Evolutionary conservation across 2,113 vertebrate genomes (phyloP), one percentile per base, ranked within the genome.

Genomic region (Nothobranchius kuhntae): DNA sequence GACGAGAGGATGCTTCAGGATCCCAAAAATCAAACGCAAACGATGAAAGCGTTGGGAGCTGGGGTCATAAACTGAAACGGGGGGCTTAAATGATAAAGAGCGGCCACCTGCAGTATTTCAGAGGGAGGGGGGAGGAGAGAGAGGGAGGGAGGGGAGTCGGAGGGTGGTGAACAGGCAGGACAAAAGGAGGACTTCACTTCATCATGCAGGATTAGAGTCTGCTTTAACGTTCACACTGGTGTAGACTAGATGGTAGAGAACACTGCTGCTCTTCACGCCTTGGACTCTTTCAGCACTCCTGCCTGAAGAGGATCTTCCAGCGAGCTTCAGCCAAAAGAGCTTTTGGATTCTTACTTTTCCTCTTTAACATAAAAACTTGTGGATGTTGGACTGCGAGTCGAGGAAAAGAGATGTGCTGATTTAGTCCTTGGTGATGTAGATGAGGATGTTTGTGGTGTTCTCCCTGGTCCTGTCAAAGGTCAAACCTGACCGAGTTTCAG

Each of bases 91-190:
- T 66, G 66, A 91, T 71, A 83, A 83, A 87, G 76, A 86, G 64
- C 77, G 80, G 80, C 87, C 78, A 84, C 86, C 83, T 85, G 85
- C 88, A 88, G 86, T 89, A 83, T 76, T 77, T 83, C 65, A 83
- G 65, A 53, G 68, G 63, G 74, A 66, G 66, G 66, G 47, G 1
- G 42, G 15, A 44, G 50, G 69, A 13, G 68, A 42, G 64, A 51
- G 78, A 26, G 56, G 21, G 65, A 21, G 68, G 51, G 77, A 73
- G 76, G 67, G 78, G 73, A 84, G 68, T 75, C 87, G 77, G 67
- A 79, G 77, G 64, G 58, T 38, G 68, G 62, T 74, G 71, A 80
- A 58, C 80, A 73, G 77, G 51, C 81, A 72, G 86, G 87, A 91
- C 86, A 87, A 87, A 71, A 81, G 82, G 63, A 81, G 80, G 87